Base-by-base conservation (phyloP, 1,140 invertebrate species). In the Caligus rogercresseyi region DNA sequence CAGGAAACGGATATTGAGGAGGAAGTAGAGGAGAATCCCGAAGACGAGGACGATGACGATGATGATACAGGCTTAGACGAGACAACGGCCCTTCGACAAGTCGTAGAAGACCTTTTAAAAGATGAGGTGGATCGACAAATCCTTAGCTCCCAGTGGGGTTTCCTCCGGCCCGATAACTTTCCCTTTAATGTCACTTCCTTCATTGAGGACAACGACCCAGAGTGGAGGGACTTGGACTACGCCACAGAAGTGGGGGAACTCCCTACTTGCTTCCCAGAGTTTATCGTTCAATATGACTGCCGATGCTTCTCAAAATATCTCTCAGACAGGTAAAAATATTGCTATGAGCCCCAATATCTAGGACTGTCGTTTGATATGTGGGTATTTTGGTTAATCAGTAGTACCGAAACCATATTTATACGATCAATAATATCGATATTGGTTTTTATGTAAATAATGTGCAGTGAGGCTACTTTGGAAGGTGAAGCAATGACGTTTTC, bases 191-290 rank as follows among this genome's bases (percentile, higher is more conserved):
- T 23, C 3, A 7, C 16, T 14, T n/a, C n/a, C 11, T 58, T 24
- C 24, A 58, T 58, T 24, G 56, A 58, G 20, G 56, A 58, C 24
- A n/a, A 58, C 15, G 56, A 58, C 18, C 24, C 24, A 4, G 56
- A 58, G 25, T 58, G 56, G 56, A 19, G 24, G 11, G 56, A 58
- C 20, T 23, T 58, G 11, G 20, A 58, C 18, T 58, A 58, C 18
- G 23, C n/a, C 24, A 18, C 24, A 14, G 56, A 58, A 19, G 24
- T 58, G 13, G 56, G 56, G 11, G 13, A n/a, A 4, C 56, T 23
- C 13, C 56, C 56, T 11, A 58, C 11, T 3, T 20, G 13, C 13
- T 25, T 58, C 15, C 23, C 23, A 15, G 18, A 21, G 11, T 58
- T 58, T 23, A 58, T 58, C 7, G 11, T n/a, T 23, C 56, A 58